These are phyloP conservation scores for Phyllotreta cruciferae DNA, from an alignment of 2,888 invertebrate species.

Conservation along the genomic window DNA sequence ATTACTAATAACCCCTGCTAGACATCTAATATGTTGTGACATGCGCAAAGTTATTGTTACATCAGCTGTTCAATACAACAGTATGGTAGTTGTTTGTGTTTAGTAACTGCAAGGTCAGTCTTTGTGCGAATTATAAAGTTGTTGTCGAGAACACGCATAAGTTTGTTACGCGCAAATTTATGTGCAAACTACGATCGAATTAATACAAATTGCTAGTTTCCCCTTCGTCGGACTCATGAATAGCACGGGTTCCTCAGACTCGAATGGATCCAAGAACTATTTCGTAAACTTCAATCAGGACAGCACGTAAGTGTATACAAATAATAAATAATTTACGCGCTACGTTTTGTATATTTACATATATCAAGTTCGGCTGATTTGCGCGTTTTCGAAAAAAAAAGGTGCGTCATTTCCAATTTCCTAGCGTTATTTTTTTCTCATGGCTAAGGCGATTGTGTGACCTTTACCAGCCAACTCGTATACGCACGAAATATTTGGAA, in stretches of 20 bases:
- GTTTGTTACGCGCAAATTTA: conserved; percentile 19
- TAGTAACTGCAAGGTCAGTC: conserved; percentile 66
- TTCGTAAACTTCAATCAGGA: conserved; percentile 98
- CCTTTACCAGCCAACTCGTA: conserved; percentile 14
- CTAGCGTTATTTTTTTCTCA: conserved; percentile 3
- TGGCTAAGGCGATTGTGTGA: conserved; percentile 12
- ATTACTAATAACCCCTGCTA: too few relatives aligned
- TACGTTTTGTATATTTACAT: conserved; percentile 4
- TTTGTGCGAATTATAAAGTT: conserved; percentile 66
- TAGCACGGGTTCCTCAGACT: conserved; percentile 80
- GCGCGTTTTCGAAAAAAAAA: conserved; percentile 5
- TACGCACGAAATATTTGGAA: conserved; percentile 10
- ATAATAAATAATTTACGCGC: neutral
- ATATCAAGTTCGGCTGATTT: conserved; percentile 3
- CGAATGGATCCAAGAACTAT: conserved; percentile 79
- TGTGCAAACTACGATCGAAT: neutral
- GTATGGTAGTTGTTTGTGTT: conserved; percentile 49
- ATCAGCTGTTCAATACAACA: conserved; percentile 53
- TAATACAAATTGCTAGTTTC: neutral
- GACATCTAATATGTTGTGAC: neutral
- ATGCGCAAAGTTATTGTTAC: conserved; percentile 26
- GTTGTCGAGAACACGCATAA: conserved; percentile 42
- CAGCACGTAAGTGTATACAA: conserved; percentile 82
- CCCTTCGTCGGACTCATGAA: conserved; percentile 73
- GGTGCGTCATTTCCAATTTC: conserved; percentile 22